Evolutionary conservation across 2,113 vertebrate genomes (phyloP), one percentile per base, ranked within the genome.

Genomic region (Heterotis niloticus): DNA sequence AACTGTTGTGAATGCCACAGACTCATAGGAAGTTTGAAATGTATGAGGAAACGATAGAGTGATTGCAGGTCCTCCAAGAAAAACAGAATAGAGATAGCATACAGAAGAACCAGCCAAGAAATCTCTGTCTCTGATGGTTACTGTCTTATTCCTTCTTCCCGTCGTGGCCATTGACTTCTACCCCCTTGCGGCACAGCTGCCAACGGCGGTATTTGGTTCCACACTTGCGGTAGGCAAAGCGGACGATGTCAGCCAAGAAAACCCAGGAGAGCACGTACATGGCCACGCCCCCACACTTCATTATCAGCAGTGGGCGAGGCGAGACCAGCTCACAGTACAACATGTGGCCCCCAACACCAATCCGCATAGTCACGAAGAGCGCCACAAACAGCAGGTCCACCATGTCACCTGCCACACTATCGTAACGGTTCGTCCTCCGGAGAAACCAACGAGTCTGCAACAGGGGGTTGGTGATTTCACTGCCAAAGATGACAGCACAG

Each of bases 361-460:
- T 91, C 80, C 97, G 93, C 93, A 99, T 97, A 4, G 93, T 81
- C 0, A 94, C 93, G 79, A 99, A 99, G 59, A 99, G 90, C 78
- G 92, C 86, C 86, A 98, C 94, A 4, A 99, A 99, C 74, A 94
- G 84, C 75, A 96, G 88, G 77, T 99, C 97, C 85, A 98, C 96
- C 44, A 90, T 9, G 0, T 96, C 92, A 0, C 96, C 97, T 0
- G 91, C 85, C 77, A 90, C 78, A 17, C 89, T 93, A 80, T 94
- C 88, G 81, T 96, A 95, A 26, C 26, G 90, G 0, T 96, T 96
- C 1, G 89, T 92, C 87, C 95, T 94, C 81, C 96, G 94, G 79
- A 99, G 93, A 90, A 99, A 99, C 97, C 97, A 99, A 83, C 97
- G 96, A 0, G 94, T 88, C 91, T 99, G 97, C 62, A 99, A 91